Conservation (phyloP, 2,888 invertebrate genomes). For the Drosophila prolongata region DNA sequence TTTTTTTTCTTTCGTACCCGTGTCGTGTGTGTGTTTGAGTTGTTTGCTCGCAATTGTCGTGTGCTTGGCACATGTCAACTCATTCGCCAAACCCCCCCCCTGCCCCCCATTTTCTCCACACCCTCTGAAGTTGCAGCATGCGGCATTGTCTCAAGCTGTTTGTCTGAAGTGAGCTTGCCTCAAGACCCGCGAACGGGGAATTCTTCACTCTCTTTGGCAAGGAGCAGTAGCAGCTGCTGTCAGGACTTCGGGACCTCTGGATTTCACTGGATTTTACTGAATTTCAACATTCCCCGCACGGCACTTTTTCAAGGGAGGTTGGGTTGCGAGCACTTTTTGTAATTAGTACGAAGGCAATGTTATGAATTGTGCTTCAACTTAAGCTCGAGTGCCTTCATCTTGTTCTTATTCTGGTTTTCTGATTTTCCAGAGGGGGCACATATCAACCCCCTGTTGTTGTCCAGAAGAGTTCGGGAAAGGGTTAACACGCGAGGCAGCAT, state of each 20-base stretch:
- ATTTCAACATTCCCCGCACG: neutral
- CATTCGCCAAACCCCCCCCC: conserved; percentile 9
- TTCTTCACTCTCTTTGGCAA: conserved; percentile 11
- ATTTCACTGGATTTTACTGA: conserved; percentile 9
- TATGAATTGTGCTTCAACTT: conserved; percentile 80
- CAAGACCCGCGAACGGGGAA: conserved; percentile 6
- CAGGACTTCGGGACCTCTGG: conserved; percentile 4
- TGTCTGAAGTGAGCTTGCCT: conserved; percentile 70
- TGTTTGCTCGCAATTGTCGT: conserved; percentile 55
- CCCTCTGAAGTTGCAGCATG: conserved; percentile 60
- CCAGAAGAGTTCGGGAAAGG: neutral
- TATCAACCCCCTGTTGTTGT: conserved; percentile 54
- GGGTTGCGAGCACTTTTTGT: conserved; percentile 73
- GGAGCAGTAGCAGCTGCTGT: conserved; percentile 24
- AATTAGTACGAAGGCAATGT: conserved; percentile 81
- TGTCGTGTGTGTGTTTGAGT: conserved; percentile 25
- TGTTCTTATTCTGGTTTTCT: conserved; percentile 16
- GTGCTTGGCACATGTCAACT: conserved; percentile 76
- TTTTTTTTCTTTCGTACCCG: neutral
- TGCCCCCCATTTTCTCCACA: neutral
- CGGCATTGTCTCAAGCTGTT: conserved; percentile 80
- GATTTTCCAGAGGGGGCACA: conserved; percentile 16
- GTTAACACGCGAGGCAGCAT: conserved; percentile 41
- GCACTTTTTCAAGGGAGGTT: conserved; percentile 15
- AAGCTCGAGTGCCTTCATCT: conserved; percentile 67